Percentiles rank a stretch among this genome's conserved stretches.
Evolutionary conservation across 2,113 vertebrate genomes (phyloP).

Genomic region (Rhipidura dahli): DNA sequence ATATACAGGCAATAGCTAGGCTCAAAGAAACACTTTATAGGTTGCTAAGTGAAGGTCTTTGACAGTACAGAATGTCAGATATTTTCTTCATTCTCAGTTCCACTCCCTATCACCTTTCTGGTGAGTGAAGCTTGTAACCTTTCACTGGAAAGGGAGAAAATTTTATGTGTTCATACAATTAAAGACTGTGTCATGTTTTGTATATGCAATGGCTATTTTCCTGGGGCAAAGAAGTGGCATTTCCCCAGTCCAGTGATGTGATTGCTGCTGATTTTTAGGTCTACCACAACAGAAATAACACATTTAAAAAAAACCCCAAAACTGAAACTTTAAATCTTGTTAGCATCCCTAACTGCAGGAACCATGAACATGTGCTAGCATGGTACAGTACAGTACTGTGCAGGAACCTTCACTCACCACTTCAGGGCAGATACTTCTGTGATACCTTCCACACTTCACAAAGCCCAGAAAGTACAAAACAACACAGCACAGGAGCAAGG

Average conservation of each 20-base stretch:
- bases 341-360: neutral
- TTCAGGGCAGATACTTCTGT: neutral
- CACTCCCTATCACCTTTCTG: neutral
- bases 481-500: neutral
- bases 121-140: neutral
- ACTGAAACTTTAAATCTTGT: neutral
- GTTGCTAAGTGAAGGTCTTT: slow-evolving; percentile 12
- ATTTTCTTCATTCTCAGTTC: neutral
- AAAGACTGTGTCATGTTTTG: neutral
- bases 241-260: neutral
- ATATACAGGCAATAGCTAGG: neutral
- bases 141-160: neutral
- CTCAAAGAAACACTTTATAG: neutral
- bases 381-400: neutral
- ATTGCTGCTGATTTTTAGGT: neutral
- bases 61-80: slow-evolving; percentile 1
- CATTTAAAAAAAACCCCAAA: neutral
- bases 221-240: neutral
- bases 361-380: neutral
- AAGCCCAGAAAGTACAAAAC: neutral
- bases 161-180: neutral
- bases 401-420: neutral
- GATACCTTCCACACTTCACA: neutral
- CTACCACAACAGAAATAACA: neutral
- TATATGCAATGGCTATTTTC: neutral